Base-by-base conservation (phyloP, 2,113 vertebrate genomes). In the Nycticryphes semicollaris region DNA sequence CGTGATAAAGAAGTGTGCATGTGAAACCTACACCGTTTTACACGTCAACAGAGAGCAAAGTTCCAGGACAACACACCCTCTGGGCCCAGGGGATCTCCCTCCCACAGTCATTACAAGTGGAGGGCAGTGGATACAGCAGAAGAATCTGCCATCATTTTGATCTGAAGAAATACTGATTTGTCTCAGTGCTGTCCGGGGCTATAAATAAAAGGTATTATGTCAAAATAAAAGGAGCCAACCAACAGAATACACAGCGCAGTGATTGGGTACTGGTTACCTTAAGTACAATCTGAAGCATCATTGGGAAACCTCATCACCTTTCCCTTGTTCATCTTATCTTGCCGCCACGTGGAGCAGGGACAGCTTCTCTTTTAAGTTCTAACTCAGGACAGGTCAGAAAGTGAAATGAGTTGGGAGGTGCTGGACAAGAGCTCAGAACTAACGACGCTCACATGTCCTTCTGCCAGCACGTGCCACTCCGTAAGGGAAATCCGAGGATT, bases 1-100 rank as follows among this genome's bases (percentile, higher is more conserved):
- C 39, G 7, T 0, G 24, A 10, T 2, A 17, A 2, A 27, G 66
- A 67, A 70, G 56, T 0, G 4, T 2, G 3, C 4, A 18, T 8
- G 43, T 19, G 59, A 77, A 77, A 56, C 28, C 53, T 67, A 0
- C 22, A 4, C 4, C 1, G 25, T 1, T 43, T 47, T 19, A 70
- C 6, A 47, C 0, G 0, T 30, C 31, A 30, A n/a, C 35, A 70
- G 53, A 59, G 77, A 82, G 37, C 21, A 33, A 57, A 31, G 18
- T 21, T 10, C 43, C 57, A 8, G 2, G 3, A 11, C 60, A 3
- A 0, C 1, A 4, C 3, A 5, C 37, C 45, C 30, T 28, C 35
- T 14, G 3, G 1, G 1, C 27, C 72, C 12, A 4, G 30, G 54
- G 31, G 19, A 19, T 9, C 48, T 27, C 37, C 24, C 63, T 47